These are phyloP conservation scores for Idaea straminata DNA, from an alignment of 2,888 invertebrate species.

Conservation along the genomic window DNA sequence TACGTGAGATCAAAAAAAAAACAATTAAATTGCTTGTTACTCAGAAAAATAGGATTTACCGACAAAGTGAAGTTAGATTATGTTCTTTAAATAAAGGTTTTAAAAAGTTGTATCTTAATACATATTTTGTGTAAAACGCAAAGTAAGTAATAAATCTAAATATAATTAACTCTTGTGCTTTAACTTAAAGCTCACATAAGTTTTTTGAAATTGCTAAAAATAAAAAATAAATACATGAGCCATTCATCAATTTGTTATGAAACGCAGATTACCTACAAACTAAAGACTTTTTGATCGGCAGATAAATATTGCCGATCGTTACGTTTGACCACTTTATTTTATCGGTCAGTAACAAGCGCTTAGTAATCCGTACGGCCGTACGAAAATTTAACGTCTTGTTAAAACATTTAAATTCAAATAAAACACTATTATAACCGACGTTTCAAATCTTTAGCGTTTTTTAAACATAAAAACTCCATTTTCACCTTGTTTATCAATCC, in stretches of 20 bases:
- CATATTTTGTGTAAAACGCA: no score
- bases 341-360: not conserved
- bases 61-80: not conserved
- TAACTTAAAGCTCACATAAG: not conserved
- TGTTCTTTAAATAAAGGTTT: not conserved
- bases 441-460: not conserved
- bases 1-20: not conserved
- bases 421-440: not conserved
- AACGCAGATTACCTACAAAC: no score
- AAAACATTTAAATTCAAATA: not conserved
- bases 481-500: not conserved
- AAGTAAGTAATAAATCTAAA: no score
- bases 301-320: no score
- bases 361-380: not conserved
- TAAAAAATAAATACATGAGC: no score
- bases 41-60: not conserved
- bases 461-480: not conserved
- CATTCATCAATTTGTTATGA: no score
- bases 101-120: not conserved
- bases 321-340: no score
- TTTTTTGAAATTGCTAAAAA: no score
- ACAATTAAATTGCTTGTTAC: not conserved
- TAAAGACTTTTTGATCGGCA: no score
- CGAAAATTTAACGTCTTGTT: not conserved
- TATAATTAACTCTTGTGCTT: no score